Evolutionary conservation across 2,888 invertebrate species (phyloP).

Genomic region (Syrista parreyssii): DNA sequence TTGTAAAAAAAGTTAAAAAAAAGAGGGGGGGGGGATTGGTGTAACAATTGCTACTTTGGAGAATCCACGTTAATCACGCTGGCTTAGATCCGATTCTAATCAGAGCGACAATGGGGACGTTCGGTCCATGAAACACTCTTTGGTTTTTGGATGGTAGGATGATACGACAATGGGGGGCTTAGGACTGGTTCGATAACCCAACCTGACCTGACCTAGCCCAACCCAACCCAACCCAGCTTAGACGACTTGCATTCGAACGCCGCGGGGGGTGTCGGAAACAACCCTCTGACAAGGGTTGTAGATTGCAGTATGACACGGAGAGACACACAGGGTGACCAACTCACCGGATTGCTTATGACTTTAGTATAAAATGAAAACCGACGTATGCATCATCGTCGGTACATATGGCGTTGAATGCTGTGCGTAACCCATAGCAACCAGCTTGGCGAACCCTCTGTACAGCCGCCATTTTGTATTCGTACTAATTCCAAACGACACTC

Average conservation of each 20-base stretch:
- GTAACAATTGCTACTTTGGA: no score
- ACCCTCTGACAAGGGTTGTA: constrained; percentile 9
- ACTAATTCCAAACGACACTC: background rate
- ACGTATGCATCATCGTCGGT: constrained; percentile 21
- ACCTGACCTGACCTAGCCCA: constrained; percentile 24
- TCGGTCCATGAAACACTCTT: no score
- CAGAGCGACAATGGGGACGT: constrained; percentile 18
- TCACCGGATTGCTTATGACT: constrained; percentile 21
- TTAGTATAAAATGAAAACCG: constrained; percentile 9
- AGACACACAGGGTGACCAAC: background rate
- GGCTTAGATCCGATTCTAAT: constrained; percentile 41
- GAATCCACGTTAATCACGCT: constrained; percentile 32
- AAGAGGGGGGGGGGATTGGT: no score
- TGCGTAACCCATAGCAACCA: background rate
- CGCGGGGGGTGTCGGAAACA: constrained; percentile 18
- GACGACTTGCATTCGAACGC: constrained; percentile 10
- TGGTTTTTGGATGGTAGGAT: no score
- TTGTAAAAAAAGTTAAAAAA: no score
- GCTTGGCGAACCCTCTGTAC: background rate
- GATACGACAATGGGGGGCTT: no score
- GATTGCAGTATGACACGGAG: background rate
- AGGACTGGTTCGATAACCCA: constrained; percentile 16
- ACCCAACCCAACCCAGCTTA: constrained; percentile 23
- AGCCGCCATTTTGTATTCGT: background rate
- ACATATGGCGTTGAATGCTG: constrained; percentile 21